A percentile compares a stretch with the other conserved stretches of the same genome.
Conservation (phyloP, 1,140 invertebrate species). For the Steinernema feltiae region DNA sequence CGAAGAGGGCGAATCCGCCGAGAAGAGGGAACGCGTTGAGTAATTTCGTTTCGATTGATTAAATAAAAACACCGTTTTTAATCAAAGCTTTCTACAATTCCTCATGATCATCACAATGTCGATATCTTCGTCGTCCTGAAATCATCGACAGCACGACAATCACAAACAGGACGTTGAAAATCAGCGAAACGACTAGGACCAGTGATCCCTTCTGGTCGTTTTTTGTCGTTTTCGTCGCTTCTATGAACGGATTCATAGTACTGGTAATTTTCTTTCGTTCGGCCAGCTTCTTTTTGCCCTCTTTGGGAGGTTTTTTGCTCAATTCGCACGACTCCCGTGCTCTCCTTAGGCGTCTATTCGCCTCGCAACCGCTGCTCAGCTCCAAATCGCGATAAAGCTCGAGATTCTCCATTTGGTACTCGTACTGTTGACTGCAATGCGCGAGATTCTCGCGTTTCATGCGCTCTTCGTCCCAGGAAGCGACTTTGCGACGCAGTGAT, state of each 20-base stretch:
- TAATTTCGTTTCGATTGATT: too few species aligned
- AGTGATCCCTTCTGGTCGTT: not conserved
- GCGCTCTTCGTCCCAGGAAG: not conserved
- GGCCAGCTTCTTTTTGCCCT: not conserved
- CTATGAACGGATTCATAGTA: too few species aligned
- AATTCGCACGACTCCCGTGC: not conserved
- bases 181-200: not conserved
- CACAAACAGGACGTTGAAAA: not conserved
- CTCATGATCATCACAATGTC: not conserved
- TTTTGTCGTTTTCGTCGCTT: not conserved
- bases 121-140: not conserved
- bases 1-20: too few species aligned
- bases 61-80: too few species aligned
- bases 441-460: not conserved
- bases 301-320: too few species aligned
- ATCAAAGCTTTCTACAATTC: too few species aligned
- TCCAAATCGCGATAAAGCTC: not conserved
- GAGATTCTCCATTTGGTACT: not conserved
- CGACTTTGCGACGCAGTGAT: not conserved
- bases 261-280: not conserved
- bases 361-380: not conserved
- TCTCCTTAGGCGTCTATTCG: not conserved
- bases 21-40: too few species aligned
- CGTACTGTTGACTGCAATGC: not conserved
- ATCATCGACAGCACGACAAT: not conserved